Conservation (phyloP, 2,113 vertebrate species). For the Poicephalus meyeri region DNA sequence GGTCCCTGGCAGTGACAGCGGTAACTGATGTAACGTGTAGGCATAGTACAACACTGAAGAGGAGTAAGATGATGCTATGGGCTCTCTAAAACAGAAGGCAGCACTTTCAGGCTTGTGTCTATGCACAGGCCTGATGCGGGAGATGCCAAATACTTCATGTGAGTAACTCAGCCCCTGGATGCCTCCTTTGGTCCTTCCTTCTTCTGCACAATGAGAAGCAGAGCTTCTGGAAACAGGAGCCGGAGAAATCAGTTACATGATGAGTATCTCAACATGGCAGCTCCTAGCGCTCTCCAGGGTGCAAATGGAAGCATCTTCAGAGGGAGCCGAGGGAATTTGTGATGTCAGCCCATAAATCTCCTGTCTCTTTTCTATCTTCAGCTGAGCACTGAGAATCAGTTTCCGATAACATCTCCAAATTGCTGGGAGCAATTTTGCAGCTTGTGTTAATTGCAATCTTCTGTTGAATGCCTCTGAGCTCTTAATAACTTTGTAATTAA, state of each 20-base stretch:
- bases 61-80: not conserved
- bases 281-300: not conserved
- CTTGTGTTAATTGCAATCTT: conserved; percentile 66
- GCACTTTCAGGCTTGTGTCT: not conserved
- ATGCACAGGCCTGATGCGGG: accelerated
- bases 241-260: not conserved
- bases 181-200: not conserved
- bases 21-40: accelerated
- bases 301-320: not conserved
- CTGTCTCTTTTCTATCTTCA: conserved; percentile 13
- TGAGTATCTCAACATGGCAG: not conserved
- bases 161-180: not conserved
- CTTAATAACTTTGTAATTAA: conserved; percentile 78
- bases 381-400: not conserved
- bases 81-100: not conserved
- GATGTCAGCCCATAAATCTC: conserved; percentile 54
- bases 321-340: not conserved
- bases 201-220: accelerated
- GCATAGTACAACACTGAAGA: not conserved
- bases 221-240: not conserved
- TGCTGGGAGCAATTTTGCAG: conserved; percentile 61
- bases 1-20: accelerated
- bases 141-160: not conserved
- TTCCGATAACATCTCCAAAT: conserved; percentile 65
- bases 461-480: conserved; percentile 61